Evolutionary conservation across 2,113 vertebrate genomes (phyloP).

Genomic region (Ptyas mucosa): DNA sequence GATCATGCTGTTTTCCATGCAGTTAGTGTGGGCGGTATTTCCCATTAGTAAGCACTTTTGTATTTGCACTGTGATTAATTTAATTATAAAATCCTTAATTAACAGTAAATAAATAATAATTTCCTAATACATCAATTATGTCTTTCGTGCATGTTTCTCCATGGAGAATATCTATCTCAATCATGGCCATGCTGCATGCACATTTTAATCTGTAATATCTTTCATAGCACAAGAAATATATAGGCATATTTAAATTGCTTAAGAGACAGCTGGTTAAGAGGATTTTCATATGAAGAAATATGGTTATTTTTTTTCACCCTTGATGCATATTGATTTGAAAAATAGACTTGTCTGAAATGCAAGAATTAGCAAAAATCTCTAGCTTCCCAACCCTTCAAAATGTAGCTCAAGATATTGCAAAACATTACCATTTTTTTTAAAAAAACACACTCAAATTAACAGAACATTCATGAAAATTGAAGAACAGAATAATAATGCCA

Average conservation of each 20-base stretch:
- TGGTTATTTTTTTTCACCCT: slow-evolving; percentile 3
- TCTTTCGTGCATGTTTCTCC: not conserved
- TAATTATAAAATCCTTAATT: not conserved
- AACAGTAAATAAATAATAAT: not conserved
- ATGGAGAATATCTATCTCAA: not conserved
- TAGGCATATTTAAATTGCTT: slow-evolving; percentile 21
- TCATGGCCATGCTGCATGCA: not conserved
- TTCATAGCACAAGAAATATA: not conserved
- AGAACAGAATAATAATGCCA: not conserved
- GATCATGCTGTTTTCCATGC: not conserved
- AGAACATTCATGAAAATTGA: not conserved
- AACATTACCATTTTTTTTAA: not conserved
- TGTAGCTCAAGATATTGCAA: not conserved
- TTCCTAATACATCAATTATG: not conserved
- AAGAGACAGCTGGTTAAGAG: not conserved
- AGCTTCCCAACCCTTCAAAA: not conserved
- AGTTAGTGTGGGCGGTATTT: not conserved
- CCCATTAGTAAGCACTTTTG: not conserved
- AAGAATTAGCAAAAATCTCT: not conserved
- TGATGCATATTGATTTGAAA: slow-evolving; percentile 6
- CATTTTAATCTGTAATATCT: not conserved
- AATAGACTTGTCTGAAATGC: not conserved
- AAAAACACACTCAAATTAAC: not conserved
- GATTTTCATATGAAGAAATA: not conserved
- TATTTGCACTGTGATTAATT: not conserved